phyloP scores from a whole-genome alignment of 2,888 invertebrate species.

The Eupeodes luniger region DNA sequence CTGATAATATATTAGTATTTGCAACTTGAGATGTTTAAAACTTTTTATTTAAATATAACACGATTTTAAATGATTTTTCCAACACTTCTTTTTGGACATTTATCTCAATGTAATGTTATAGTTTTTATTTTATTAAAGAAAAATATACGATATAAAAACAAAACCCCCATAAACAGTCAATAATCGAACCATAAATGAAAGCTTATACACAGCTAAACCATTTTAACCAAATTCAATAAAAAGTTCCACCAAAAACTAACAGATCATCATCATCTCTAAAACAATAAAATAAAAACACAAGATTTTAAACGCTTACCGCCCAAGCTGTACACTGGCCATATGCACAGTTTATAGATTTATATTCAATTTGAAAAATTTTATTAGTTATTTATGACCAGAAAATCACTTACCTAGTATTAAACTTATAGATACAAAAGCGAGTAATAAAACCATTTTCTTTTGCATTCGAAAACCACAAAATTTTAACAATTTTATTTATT shows the following conservation, averaged over 20 bases:
- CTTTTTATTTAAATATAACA: no score
- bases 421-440: conserved; percentile 29
- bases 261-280: conserved; percentile 1
- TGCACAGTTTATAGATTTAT: neutral
- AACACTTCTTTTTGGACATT: conserved; percentile 50
- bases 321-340: neutral
- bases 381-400: conserved; percentile 68
- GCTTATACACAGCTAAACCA: conserved; percentile 46
- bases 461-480: conserved; percentile 38
- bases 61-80: conserved; percentile 36
- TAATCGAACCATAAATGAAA: conserved; percentile 66
- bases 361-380: conserved; percentile 53
- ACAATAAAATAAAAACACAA: neutral
- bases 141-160: neutral
- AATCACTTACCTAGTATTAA: conserved; percentile 56
- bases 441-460: conserved; percentile 67
- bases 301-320: neutral
- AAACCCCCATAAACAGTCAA: conserved; percentile 38
- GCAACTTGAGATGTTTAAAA: no score
- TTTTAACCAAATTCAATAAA: conserved; percentile 17
- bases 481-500: neutral
- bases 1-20: no score
- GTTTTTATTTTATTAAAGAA: conserved; percentile 1
- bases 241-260: conserved; percentile 3
- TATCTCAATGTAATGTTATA: conserved; percentile 63